Conservation (phyloP, 2,797 vertebrate genomes). For the Gadopsis marmoratus region DNA sequence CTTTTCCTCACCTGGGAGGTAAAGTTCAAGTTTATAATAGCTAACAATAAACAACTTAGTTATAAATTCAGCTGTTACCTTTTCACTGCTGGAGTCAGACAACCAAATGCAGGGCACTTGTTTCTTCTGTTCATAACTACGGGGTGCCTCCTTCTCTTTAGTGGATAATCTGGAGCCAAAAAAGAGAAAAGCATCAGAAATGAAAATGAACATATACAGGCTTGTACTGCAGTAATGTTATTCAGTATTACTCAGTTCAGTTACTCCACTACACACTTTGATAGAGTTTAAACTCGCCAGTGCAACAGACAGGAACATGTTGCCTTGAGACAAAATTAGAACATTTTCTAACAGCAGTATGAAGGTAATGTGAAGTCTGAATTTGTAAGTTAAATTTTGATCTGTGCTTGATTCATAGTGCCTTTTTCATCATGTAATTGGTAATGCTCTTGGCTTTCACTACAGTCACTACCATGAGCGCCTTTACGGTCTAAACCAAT, state of each 20-base stretch:
- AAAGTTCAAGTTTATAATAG: not conserved
- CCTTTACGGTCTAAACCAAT: not conserved
- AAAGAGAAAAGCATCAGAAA: not conserved
- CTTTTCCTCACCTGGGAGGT: not conserved
- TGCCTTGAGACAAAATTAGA: not conserved
- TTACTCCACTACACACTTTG: not conserved
- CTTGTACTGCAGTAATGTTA: not conserved
- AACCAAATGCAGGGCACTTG: conserved; percentile 89
- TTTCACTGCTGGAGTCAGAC: conserved; percentile 89
- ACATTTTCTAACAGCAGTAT: not conserved
- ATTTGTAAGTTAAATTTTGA: not conserved
- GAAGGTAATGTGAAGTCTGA: not conserved
- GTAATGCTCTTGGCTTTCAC: not conserved
- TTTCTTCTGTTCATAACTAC: conserved; percentile 86
- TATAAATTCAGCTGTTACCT: conserved; percentile 72
- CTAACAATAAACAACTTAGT: no score
- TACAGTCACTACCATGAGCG: not conserved
- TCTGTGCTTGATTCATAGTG: not conserved
- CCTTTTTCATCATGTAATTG: not conserved
- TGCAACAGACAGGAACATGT: not conserved
- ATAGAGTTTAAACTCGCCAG: not conserved
- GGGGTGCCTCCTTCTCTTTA: conserved; percentile 75
- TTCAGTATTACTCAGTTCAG: not conserved
- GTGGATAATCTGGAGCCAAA: conserved; percentile 75
- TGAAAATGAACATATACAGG: not conserved